Conservation (phyloP, 2,797 vertebrate genomes). For the Dromococcyx pavoninus region DNA sequence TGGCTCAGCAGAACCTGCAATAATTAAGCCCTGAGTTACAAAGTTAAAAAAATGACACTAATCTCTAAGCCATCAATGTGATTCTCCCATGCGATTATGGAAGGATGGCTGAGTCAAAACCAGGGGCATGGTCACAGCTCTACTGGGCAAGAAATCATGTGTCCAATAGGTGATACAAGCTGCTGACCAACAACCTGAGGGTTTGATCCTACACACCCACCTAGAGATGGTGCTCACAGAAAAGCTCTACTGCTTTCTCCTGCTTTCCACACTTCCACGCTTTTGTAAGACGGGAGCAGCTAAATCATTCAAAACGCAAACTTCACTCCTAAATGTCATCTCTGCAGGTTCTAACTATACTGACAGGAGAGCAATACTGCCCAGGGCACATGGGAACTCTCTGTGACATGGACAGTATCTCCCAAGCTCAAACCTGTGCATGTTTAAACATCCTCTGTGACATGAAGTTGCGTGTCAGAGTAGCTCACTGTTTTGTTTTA, state of each 20-base stretch:
- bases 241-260: background rate
- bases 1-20: background rate
- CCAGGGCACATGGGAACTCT: background rate
- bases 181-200: background rate
- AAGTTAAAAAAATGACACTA: background rate
- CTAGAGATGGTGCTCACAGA: background rate
- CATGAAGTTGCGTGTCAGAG: background rate
- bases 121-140: background rate
- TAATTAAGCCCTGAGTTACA: background rate
- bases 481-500: background rate
- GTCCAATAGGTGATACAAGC: background rate
- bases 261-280: background rate
- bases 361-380: background rate
- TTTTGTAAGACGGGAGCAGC: background rate
- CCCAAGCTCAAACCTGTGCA: background rate
- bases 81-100: background rate
- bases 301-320: accelerated
- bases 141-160: background rate
- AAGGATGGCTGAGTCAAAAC: background rate
- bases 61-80: background rate
- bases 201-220: background rate
- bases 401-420: background rate
- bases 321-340: background rate
- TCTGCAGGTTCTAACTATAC: background rate
- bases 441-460: background rate